Conservation (phyloP, 2,113 vertebrate genomes). For the Polypterus senegalus region DNA sequence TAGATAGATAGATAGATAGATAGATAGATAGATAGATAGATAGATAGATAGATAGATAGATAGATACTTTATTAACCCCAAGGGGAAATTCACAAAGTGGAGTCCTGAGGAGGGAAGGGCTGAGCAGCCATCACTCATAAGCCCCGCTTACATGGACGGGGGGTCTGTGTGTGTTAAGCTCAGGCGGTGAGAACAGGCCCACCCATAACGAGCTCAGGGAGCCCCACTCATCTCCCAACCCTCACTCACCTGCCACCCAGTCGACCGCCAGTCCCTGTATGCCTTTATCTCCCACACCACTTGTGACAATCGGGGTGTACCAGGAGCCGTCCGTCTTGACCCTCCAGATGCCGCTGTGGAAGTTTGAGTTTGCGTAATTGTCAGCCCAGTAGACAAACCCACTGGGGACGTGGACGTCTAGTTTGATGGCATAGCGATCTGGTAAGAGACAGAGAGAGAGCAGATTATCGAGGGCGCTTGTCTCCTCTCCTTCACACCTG, state of each 20-base stretch:
- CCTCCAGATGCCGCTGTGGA: conserved; percentile 35
- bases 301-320: conserved; percentile 26
- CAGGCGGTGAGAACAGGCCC: no score
- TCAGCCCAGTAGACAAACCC: conserved; percentile 44
- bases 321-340: conserved; percentile 37
- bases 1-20: no score
- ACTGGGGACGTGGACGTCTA: conserved; percentile 41
- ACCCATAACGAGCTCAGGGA: not conserved
- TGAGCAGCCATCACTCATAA: no score
- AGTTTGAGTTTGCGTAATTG: conserved; percentile 28
- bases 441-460: conserved; percentile 5
- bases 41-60: no score
- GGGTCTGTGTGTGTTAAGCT: no score
- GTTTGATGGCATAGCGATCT: conserved; percentile 28
- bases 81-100: no score
- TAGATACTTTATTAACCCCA: no score
- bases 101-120: no score
- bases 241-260: conserved; percentile 43
- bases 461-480: no score
- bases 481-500: no score
- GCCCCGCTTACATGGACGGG: no score
- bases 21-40: no score
- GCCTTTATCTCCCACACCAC: conserved; percentile 36
- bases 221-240: not conserved
- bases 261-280: conserved; percentile 48